Evolutionary conservation across 2,888 invertebrate genomes (phyloP), one percentile per base, ranked within the genome.

Genomic region (Trilocha varians): DNA sequence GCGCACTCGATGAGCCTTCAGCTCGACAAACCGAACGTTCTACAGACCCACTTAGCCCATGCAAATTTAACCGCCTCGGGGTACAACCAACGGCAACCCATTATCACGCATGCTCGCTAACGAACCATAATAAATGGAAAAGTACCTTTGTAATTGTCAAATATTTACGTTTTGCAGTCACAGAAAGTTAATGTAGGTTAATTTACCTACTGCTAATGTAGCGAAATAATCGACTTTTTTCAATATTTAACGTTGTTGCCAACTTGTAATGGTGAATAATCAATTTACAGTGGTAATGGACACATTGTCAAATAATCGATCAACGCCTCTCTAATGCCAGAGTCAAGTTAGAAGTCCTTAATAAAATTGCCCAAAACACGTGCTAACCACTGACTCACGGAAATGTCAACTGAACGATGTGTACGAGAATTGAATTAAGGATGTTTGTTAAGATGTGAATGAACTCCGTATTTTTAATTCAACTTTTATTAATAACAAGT

Each of bases 11-110:
- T 48, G 41, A 37, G 47, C 33, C 41, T 45, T 43, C 44, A 45
- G 49, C 50, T 49, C 48, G 52, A 49, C 57, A 55, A 44, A 45
- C 43, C 47, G 46, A 50, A 37, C 46, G 68, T 47, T 60, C 68
- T 50, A 68, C 57, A 70, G 62, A 75, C 77, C 70, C 58, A 71
- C 68, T 61, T 71, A 53, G 43, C 47, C 51, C 53, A 61, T 65
- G 59, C 56, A 63, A 69, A 70, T 67, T 58, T 56, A 43, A 57
- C 52, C 49, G 61, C 65, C 66, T 55, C 55, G 17, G 46, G 58
- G 53, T 45, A 62, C 55, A 45, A 50, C 44, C 55, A 59, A 60
- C 62, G 55, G 57, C 50, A 52, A 37, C 43, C 42, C 49, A 38
- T 53, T 57, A 61, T 46, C 57, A 62, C 58, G 57, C 60, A 52